phyloP scores from a whole-genome alignment of 2,113 vertebrate genomes.

The Pelecanus crispus region DNA sequence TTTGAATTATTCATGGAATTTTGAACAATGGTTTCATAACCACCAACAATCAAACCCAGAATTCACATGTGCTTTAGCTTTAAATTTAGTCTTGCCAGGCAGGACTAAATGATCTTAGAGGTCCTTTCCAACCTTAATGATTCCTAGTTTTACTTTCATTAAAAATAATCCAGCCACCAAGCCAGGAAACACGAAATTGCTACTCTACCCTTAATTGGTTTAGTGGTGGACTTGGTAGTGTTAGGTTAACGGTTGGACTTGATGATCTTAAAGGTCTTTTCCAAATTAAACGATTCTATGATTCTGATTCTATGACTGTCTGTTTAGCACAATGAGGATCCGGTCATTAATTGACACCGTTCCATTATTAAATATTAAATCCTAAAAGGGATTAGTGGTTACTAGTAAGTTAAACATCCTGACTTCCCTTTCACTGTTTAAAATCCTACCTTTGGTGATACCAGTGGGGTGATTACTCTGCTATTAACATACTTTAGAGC shows the following conservation, averaged over 20 bases:
- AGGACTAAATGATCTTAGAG: no score
- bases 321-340: not conserved
- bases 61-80: not conserved
- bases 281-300: no score
- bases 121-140: no score
- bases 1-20: conserved; percentile 40
- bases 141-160: no score
- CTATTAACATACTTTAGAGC: not conserved
- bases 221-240: no score
- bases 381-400: not conserved
- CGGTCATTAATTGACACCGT: fast-evolving
- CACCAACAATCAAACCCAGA: not conserved
- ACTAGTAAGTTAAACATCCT: not conserved
- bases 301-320: no score
- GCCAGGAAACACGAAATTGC: no score
- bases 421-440: not conserved
- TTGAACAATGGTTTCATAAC: conserved; percentile 8
- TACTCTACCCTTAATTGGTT: no score
- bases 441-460: not conserved
- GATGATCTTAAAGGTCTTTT: no score
- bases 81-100: not conserved
- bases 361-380: not conserved
- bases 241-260: no score
- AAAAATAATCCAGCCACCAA: no score
- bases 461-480: not conserved